A percentile compares a stretch with the other conserved stretches of the same genome.
Evolutionary conservation across 2,888 invertebrate genomes (phyloP).

Genomic region (Therioaphis trifolii): DNA sequence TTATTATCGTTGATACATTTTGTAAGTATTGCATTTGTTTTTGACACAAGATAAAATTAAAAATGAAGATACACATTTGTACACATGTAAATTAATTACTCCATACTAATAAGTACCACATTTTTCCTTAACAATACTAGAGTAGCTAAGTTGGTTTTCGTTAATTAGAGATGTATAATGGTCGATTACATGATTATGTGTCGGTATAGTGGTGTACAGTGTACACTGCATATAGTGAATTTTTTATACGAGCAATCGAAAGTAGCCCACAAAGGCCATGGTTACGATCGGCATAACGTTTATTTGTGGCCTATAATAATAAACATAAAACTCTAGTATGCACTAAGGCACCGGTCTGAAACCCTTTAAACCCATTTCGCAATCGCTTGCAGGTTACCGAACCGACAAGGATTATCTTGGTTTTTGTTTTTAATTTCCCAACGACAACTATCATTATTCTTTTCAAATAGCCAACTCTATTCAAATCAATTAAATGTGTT

Average conservation of each 20-base stretch:
- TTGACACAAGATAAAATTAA: no score
- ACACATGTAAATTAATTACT: no score
- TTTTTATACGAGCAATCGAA: no score
- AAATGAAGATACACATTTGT: no score
- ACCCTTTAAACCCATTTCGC: constrained; percentile 34
- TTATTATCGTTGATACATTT: no score
- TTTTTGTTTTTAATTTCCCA: constrained; percentile 19
- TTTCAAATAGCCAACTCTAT: neutral
- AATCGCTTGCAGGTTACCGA: constrained; percentile 33
- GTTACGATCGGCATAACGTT: constrained; percentile 35
- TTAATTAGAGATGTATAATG: neutral
- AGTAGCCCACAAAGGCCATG: neutral
- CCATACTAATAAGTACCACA: no score
- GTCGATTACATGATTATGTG: neutral
- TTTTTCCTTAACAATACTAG: no score
- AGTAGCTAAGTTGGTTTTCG: neutral
- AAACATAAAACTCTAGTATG: constrained; percentile 45
- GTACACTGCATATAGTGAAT: neutral
- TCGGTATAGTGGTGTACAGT: neutral
- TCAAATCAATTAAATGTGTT: neutral
- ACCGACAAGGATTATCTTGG: constrained; percentile 41
- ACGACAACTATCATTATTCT: constrained; percentile 13
- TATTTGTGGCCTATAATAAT: constrained; percentile 33
- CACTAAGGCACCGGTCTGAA: constrained; percentile 30
- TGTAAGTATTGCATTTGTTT: no score